phyloP scores from a whole-genome alignment of 2,888 invertebrate species.

The Drosophila hamatofila region DNA sequence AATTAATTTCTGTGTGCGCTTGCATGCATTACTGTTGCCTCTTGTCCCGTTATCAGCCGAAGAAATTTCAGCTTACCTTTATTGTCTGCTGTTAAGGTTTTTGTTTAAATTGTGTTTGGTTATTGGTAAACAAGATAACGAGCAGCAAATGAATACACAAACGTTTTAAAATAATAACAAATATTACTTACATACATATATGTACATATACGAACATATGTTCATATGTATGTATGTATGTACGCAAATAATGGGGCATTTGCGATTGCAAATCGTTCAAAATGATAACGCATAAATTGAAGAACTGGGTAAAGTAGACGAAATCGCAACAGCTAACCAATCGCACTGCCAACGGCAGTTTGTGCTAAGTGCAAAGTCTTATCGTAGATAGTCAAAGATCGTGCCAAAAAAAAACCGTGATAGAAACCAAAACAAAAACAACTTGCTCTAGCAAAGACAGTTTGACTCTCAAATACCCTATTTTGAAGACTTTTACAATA shows the following conservation, averaged over 20 bases:
- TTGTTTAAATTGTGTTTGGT: slow-evolving; percentile 30
- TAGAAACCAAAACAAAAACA: slow-evolving; percentile 19
- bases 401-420: slow-evolving; percentile 18
- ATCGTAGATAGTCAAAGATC: slow-evolving; percentile 35
- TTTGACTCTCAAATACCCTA: neutral
- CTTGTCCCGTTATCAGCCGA: slow-evolving; percentile 12
- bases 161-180: slow-evolving; percentile 27
- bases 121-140: slow-evolving; percentile 65
- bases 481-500: too few species aligned
- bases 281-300: slow-evolving; percentile 52
- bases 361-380: slow-evolving; percentile 41
- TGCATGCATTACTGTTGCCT: neutral
- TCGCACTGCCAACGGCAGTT: slow-evolving; percentile 14
- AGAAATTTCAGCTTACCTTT: slow-evolving; percentile 45
- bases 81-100: slow-evolving; percentile 31
- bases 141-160: slow-evolving; percentile 7
- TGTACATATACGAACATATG: neutral
- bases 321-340: neutral
- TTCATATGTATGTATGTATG: neutral
- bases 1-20: neutral
- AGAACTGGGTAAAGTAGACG: slow-evolving; percentile 12
- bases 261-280: slow-evolving; percentile 56
- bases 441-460: neutral
- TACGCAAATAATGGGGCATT: slow-evolving; percentile 4
- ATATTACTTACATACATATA: neutral